A percentile compares a stretch with the other conserved stretches of the same genome.
Evolutionary conservation across 2,888 invertebrate species (phyloP).

Genomic region (Lottia scabra): DNA sequence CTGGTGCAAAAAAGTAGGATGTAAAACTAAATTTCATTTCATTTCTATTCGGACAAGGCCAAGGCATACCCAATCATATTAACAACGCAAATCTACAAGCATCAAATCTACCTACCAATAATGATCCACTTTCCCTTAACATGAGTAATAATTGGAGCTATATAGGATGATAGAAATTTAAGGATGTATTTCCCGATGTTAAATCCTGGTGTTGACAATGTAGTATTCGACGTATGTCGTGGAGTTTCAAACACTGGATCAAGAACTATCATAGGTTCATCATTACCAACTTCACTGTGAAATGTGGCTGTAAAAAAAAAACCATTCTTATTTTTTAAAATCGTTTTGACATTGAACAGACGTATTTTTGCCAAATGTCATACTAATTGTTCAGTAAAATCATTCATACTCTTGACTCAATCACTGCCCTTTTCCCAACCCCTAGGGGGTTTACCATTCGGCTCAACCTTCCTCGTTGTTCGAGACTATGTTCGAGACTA

Average conservation of each 20-base stretch:
- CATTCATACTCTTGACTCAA: too few species aligned
- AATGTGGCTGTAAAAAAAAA: not conserved
- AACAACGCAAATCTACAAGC: not conserved
- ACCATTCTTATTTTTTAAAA: too few species aligned
- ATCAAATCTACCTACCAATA: slow-evolving; percentile 41
- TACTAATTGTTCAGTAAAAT: too few species aligned
- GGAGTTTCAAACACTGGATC: slow-evolving; percentile 15
- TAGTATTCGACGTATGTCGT: not conserved
- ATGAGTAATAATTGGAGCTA: slow-evolving; percentile 43
- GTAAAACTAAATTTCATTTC: too few species aligned
- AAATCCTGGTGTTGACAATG: slow-evolving; percentile 12
- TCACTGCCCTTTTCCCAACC: too few species aligned
- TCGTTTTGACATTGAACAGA: too few species aligned
- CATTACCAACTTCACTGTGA: slow-evolving; percentile 25
- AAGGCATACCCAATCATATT: not conserved
- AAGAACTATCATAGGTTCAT: slow-evolving; percentile 30
- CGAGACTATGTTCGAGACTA: too few species aligned
- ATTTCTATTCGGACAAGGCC: not conserved
- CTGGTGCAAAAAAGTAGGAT: too few species aligned
- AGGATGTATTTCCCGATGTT: slow-evolving; percentile 45
- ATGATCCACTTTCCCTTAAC: slow-evolving; percentile 48
- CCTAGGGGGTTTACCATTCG: too few species aligned
- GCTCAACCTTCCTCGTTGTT: too few species aligned
- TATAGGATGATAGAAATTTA: slow-evolving; percentile 42
- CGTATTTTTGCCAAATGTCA: too few species aligned